These are phyloP conservation scores for Polylopha cassiicola DNA, from an alignment of 2,888 invertebrate species.

Conservation along the genomic window DNA sequence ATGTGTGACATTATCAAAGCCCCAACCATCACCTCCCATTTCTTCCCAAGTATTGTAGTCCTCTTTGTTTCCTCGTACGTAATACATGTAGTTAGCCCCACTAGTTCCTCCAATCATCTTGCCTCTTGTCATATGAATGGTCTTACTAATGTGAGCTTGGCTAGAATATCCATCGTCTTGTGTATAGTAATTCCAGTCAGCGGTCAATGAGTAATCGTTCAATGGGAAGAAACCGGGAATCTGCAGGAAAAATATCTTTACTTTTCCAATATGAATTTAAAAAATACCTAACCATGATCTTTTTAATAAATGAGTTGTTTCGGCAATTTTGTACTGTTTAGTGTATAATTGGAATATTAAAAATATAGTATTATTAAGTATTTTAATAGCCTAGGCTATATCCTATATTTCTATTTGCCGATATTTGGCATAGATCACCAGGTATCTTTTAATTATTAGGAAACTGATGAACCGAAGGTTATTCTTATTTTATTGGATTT, in stretches of 20 bases:
- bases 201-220: slow-evolving; percentile 30
- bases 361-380: no score
- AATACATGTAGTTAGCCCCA: slow-evolving; percentile 80
- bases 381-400: no score
- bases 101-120: slow-evolving; percentile 82
- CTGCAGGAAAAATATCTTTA: slow-evolving; percentile 36
- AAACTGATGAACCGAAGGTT: no score
- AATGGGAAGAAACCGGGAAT: slow-evolving; percentile 44
- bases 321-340: no score
- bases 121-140: slow-evolving; percentile 71
- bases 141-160: slow-evolving; percentile 36
- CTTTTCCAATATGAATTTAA: no score
- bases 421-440: no score
- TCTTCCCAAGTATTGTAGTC: slow-evolving; percentile 77
- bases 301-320: no score
- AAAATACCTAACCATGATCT: no score
- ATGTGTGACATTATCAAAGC: slow-evolving; percentile 63
- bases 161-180: slow-evolving; percentile 42
- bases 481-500: no score
- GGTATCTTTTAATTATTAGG: no score
- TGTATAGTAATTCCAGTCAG: slow-evolving; percentile 45
- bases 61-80: slow-evolving; percentile 78
- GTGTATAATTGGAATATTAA: no score
- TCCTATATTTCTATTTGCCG: no score
- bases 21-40: slow-evolving; percentile 72